These are phyloP conservation scores for Tamandua tetradactyla DNA, from an alignment of 2,797 vertebrate species.

Conservation along the genomic window DNA sequence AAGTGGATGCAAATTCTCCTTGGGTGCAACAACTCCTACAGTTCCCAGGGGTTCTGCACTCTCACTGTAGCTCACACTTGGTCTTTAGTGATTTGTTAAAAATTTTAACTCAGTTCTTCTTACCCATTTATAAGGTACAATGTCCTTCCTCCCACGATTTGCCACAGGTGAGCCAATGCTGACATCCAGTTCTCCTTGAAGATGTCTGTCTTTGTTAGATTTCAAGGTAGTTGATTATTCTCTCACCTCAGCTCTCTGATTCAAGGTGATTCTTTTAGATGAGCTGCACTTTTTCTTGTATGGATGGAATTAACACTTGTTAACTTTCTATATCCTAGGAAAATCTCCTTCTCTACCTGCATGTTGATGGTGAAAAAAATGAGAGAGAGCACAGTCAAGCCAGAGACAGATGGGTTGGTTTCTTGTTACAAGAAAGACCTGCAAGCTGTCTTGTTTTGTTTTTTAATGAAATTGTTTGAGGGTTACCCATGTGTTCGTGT, in stretches of 20 bases:
- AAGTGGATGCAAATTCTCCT: background rate
- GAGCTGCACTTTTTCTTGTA: background rate
- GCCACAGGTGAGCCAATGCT: background rate
- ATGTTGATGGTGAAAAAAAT: background rate
- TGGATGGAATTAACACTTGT: background rate
- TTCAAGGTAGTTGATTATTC: background rate
- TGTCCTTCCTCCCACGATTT: background rate
- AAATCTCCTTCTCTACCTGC: background rate
- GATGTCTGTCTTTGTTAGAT: background rate
- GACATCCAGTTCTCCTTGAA: background rate
- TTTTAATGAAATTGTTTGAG: background rate
- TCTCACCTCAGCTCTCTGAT: background rate
- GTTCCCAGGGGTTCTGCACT: background rate
- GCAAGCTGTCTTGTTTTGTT: background rate
- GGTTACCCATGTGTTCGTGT: background rate
- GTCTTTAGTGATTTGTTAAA: background rate
- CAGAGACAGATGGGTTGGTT: background rate
- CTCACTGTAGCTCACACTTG: background rate
- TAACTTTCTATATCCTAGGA: background rate
- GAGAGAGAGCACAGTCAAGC: background rate
- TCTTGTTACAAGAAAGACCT: background rate
- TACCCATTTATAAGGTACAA: accelerated
- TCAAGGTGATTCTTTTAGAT: background rate
- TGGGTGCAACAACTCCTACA: background rate
- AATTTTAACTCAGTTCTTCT: background rate